phyloP scores from a whole-genome alignment of 2,113 vertebrate genomes.

The Onychostruthus taczanowskii region DNA sequence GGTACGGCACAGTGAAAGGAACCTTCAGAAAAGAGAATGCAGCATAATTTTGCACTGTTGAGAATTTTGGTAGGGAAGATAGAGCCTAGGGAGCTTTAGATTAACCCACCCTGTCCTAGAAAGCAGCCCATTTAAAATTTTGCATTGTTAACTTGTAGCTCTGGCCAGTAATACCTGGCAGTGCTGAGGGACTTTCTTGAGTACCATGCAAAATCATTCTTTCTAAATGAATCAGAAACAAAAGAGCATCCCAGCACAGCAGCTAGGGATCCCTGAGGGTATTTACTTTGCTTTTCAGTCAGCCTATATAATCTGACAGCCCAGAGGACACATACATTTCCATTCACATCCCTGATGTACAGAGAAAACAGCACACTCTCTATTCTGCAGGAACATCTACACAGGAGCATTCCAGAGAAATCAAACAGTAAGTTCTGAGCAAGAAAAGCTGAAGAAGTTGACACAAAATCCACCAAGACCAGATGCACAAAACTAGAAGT shows the following conservation, averaged over 20 bases:
- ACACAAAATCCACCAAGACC: background rate
- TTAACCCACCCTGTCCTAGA: background rate
- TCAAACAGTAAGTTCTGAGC: background rate
- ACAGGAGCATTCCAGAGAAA: background rate
- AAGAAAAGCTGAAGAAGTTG: background rate
- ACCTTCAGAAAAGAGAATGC: background rate
- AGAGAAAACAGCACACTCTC: background rate
- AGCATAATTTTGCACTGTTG: background rate
- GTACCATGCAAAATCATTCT: background rate
- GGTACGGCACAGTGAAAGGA: background rate
- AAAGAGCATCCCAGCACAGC: background rate
- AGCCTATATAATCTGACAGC: background rate
- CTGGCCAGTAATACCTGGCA: background rate
- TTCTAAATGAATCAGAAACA: background rate
- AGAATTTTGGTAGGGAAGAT: background rate
- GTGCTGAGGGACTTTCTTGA: background rate
- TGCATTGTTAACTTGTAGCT: background rate
- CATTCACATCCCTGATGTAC: background rate
- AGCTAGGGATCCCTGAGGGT: background rate
- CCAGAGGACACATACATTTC: background rate
- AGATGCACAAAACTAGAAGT: background rate
- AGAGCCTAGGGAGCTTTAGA: background rate
- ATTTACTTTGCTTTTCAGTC: background rate
- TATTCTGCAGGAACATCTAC: background rate
- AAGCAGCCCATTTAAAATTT: background rate